A percentile compares a stretch with the other conserved stretches of the same genome.
Evolutionary conservation across 2,113 vertebrate genomes (phyloP).

Genomic region (Varanus salvator): DNA sequence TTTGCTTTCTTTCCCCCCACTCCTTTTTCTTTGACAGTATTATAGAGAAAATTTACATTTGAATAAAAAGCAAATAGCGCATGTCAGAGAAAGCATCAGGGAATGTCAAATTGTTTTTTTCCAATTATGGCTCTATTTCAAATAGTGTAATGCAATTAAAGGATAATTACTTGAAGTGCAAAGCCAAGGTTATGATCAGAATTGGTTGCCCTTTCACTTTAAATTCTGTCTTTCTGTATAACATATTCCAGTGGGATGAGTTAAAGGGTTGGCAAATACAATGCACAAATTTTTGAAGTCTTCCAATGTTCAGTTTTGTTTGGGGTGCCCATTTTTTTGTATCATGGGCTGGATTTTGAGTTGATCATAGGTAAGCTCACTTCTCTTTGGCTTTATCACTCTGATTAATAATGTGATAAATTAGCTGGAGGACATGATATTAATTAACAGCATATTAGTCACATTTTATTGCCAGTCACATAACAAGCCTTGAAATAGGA

Average conservation of each 20-base stretch:
- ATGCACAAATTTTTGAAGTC: slow-evolving; percentile 58
- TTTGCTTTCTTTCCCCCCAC: slow-evolving; percentile 77
- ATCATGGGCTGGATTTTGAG: slow-evolving; percentile 24
- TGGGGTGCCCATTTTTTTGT: slow-evolving; percentile 35
- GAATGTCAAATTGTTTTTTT: slow-evolving; percentile 79
- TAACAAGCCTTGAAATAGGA: slow-evolving; percentile 67
- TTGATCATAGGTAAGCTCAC: slow-evolving; percentile 50
- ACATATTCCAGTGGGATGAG: slow-evolving; percentile 70
- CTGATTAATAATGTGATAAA: slow-evolving; percentile 65
- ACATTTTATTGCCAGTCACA: slow-evolving; percentile 65
- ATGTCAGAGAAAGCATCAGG: slow-evolving; percentile 75
- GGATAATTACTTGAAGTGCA: slow-evolving; percentile 81
- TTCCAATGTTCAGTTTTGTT: slow-evolving; percentile 38
- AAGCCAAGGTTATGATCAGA: slow-evolving; percentile 83
- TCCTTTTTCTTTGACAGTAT: slow-evolving; percentile 81
- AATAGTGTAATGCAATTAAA: slow-evolving; percentile 84
- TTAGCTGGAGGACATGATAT: slow-evolving; percentile 66
- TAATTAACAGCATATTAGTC: slow-evolving; percentile 68
- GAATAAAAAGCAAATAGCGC: slow-evolving; percentile 86
- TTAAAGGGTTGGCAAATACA: slow-evolving; percentile 66
- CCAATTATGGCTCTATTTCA: slow-evolving; percentile 82
- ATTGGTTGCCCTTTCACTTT: slow-evolving; percentile 78
- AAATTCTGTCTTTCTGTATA: slow-evolving; percentile 76
- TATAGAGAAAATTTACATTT: slow-evolving; percentile 90
- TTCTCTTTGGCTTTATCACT: slow-evolving; percentile 57